These are phyloP conservation scores for Neocrepidodera transversa DNA, from an alignment of 2,888 invertebrate genomes.

Conservation along the genomic window DNA sequence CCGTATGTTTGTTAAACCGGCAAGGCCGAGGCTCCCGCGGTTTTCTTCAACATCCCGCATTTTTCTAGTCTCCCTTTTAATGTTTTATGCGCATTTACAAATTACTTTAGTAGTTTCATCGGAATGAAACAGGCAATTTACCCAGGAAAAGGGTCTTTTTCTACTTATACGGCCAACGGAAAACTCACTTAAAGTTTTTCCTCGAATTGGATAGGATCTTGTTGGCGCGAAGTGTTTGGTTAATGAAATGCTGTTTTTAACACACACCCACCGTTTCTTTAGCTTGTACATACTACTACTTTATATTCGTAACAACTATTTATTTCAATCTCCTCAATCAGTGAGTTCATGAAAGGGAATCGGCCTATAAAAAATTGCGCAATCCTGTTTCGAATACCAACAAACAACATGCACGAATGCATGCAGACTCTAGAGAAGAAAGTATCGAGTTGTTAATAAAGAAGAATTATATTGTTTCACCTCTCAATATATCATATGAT, in stretches of 20 bases:
- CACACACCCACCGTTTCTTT: conserved; percentile 43
- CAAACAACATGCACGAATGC: background rate
- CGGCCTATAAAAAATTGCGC: conserved; percentile 4
- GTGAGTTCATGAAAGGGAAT: conserved; percentile 21
- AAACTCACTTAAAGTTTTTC: conserved; percentile 33
- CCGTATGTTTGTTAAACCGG: conserved; percentile 45
- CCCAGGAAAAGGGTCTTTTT: conserved; percentile 19
- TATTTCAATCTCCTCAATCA: conserved; percentile 39
- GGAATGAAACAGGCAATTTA: conserved; percentile 35
- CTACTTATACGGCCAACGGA: conserved; percentile 25
- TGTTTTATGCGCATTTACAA: conserved; percentile 45
- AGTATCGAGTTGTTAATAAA: too few relatives aligned
- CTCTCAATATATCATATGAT: too few relatives aligned
- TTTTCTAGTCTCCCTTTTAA: conserved; percentile 43
- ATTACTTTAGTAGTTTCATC: conserved; percentile 46
- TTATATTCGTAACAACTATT: conserved; percentile 42
- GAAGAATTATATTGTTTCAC: too few relatives aligned
- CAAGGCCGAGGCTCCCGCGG: conserved; percentile 46
- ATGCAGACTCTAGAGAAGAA: too few relatives aligned
- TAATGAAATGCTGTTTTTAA: conserved; percentile 46
- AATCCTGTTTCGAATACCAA: conserved; percentile 16
- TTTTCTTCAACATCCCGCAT: conserved; percentile 48
- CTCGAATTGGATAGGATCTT: conserved; percentile 35
- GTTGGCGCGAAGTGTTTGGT: conserved; percentile 39
- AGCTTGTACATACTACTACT: conserved; percentile 42